phyloP scores from a whole-genome alignment of 2,888 invertebrate species.

The Bellardia pandia region DNA sequence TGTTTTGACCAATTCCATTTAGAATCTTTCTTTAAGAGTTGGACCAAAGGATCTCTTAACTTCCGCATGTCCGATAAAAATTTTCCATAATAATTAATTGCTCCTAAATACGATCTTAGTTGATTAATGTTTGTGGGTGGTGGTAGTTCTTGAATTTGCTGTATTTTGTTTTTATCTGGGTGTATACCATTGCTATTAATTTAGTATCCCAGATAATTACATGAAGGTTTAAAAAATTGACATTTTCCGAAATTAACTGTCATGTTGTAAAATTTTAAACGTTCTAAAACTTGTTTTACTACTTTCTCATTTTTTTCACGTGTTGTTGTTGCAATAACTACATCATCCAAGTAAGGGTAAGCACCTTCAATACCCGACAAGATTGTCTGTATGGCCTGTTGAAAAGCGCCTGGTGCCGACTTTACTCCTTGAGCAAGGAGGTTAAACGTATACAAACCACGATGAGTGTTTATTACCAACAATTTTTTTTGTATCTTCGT shows the following conservation, averaged over 20 bases:
- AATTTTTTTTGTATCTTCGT: no score
- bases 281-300: constrained; percentile 28
- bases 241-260: constrained; percentile 50
- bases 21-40: constrained; percentile 29
- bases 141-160: constrained; percentile 17
- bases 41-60: constrained; percentile 29
- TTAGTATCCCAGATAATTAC: constrained; percentile 29
- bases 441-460: no score
- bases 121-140: no score
- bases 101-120: no score
- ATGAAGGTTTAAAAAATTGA: constrained; percentile 48
- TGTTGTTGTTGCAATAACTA: constrained; percentile 38
- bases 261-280: constrained; percentile 37
- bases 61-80: constrained; percentile 41
- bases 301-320: constrained; percentile 33
- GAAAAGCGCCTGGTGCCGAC: no score
- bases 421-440: no score
- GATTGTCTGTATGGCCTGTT: no score
- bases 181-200: constrained; percentile 29
- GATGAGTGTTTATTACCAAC: no score
- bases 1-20: constrained; percentile 76
- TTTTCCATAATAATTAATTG: constrained; percentile 51
- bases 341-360: no score
- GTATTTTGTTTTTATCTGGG: constrained; percentile 36
- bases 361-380: no score